phyloP scores from a whole-genome alignment of 1,140 invertebrate species.

The Mamestra configurata region DNA sequence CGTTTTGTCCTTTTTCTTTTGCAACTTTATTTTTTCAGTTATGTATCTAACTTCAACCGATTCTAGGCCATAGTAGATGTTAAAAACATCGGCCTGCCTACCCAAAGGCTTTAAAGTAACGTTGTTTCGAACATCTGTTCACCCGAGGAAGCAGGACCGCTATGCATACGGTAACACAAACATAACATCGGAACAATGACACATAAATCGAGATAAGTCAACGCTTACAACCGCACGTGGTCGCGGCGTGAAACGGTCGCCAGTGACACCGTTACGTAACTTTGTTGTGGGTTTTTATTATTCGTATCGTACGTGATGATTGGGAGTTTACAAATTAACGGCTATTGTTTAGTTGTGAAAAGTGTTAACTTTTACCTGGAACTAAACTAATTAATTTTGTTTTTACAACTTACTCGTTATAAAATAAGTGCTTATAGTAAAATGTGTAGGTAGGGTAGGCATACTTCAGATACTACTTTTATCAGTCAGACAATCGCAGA shows the following conservation, averaged over 20 bases:
- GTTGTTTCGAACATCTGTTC: neutral
- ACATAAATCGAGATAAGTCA: slow-evolving; percentile 38
- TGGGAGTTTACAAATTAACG: too few species aligned
- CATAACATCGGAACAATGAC: neutral
- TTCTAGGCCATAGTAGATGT: too few species aligned
- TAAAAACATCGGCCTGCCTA: too few species aligned
- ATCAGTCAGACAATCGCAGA: too few species aligned
- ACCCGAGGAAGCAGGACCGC: neutral
- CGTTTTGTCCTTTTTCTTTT: too few species aligned
- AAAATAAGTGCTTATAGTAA: too few species aligned
- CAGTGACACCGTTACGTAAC: slow-evolving; percentile 25
- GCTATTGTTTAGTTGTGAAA: too few species aligned
- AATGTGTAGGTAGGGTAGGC: too few species aligned
- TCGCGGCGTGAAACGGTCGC: neutral
- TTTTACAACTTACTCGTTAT: too few species aligned
- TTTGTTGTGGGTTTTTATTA: neutral
- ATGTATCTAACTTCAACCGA: too few species aligned
- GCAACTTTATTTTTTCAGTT: too few species aligned
- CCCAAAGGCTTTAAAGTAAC: neutral
- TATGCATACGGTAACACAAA: slow-evolving; percentile 5
- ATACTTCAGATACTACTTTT: too few species aligned
- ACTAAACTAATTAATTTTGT: neutral
- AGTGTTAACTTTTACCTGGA: neutral
- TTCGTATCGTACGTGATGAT: neutral
- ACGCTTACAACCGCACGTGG: slow-evolving; percentile 7